Conservation (phyloP, 2,113 vertebrate species). For the Propithecus coquereli region DNA sequence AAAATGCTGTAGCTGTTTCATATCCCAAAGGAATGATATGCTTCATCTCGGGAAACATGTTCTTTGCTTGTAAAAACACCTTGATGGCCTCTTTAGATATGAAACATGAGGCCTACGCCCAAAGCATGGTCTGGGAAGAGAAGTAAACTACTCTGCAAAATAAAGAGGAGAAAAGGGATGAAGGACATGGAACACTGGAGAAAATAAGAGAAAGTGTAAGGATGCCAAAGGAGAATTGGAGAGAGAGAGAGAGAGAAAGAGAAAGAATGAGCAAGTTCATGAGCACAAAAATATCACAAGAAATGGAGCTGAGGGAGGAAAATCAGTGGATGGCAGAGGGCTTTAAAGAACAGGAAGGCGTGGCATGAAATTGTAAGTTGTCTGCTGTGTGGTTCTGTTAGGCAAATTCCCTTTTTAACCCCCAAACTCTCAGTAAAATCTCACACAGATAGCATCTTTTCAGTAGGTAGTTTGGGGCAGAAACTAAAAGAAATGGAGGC, state of each 20-base stretch:
- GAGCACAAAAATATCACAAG: neutral
- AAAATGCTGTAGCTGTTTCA: neutral
- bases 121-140: neutral
- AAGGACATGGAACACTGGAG: neutral
- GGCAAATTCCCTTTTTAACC: neutral
- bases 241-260: too few species aligned
- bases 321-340: neutral
- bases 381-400: neutral
- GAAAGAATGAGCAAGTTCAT: fast-evolving
- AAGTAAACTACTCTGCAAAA: neutral
- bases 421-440: neutral
- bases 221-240: neutral
- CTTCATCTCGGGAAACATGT: neutral
- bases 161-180: neutral
- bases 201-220: neutral
- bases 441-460: neutral
- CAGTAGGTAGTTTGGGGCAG: neutral
- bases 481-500: neutral
- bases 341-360: neutral
- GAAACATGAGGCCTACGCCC: neutral
- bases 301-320: neutral
- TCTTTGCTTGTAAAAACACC: neutral
- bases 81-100: neutral
- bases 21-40: neutral
- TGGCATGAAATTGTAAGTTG: neutral